Conservation (phyloP, 1,140 invertebrate genomes). For the Luehdorfia chinensis region DNA sequence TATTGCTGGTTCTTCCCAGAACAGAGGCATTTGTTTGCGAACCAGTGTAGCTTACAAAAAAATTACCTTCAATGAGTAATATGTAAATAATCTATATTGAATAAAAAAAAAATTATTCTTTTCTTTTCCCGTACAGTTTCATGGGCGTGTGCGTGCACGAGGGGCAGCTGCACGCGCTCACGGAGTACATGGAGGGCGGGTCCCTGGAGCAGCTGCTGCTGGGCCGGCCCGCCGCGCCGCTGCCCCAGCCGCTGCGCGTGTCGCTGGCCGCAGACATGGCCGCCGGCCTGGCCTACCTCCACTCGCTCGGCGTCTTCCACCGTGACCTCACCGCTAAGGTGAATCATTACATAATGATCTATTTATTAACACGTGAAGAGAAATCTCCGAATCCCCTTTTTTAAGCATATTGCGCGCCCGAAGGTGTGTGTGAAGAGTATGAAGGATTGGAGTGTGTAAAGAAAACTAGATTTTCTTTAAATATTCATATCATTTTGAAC, state of each 20-base stretch:
- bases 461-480: not conserved
- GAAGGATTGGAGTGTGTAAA: not conserved
- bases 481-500: too few relatives aligned
- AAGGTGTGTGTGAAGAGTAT: not conserved
- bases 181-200: conserved; percentile 96
- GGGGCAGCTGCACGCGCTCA: conserved; percentile 95
- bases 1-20: too few relatives aligned
- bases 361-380: too few relatives aligned
- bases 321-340: conserved; percentile 97
- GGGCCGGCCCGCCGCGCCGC: conserved; percentile 80
- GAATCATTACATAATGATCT: conserved; percentile 9
- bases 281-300: conserved; percentile 93
- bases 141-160: conserved; percentile 98
- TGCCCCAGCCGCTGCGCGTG: conserved; percentile 90
- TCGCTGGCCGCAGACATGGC: conserved; percentile 92
- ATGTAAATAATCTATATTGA: too few relatives aligned
- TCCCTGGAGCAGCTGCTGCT: conserved; percentile 94
- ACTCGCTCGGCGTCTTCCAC: conserved; percentile 94
- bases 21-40: too few relatives aligned
- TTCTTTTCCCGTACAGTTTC: conserved; percentile 87
- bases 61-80: too few relatives aligned
- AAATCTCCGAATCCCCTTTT: too few relatives aligned
- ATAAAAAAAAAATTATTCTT: too few relatives aligned
- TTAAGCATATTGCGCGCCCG: too few relatives aligned
- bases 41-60: too few relatives aligned